Base-by-base conservation (phyloP, 2,797 vertebrate genomes). In the Cynodonichthys magdalenae region DNA sequence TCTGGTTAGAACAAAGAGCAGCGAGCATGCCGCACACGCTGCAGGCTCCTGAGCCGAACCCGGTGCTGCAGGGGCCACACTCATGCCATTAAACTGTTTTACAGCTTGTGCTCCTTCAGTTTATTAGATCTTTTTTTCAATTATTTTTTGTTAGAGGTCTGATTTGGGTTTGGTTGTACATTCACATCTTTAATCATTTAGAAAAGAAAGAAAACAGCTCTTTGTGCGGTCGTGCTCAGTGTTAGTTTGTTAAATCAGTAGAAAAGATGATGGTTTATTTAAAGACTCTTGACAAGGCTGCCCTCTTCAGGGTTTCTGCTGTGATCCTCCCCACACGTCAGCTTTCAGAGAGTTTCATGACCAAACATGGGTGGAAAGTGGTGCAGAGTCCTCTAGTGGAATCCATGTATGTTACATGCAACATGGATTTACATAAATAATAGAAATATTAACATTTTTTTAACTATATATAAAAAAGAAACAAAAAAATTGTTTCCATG, bases 1-100 rank as follows among this genome's bases (percentile, higher is more conserved):
- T 88, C 86, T 83, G 83, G 77, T 89, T 84, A 83, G 85, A 89
- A 87, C 83, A 92, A 91, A 92, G 84, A 90, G 71, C 73, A 80
- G 75, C 31, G 53, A 88, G 60, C 72, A 64, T 69, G 67, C 63
- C 79, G 63, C 78, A 79, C 64, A 19, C 63, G 59, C 72, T 70
- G 28, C 58, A 46, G 69, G 67, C 15, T 80, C 53, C 65, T 64
- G 66, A 72, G 66, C 73, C 9, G 5, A 77, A 64, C 41, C 6
- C 77, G 17, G 59, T 6, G 39, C 80, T 64, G 73, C 78, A 57
- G 63, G 72, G 71, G 59, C 80, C 70, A 74, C 53, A 81, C 19
- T 63, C 64, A 51, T n/a, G 51, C 71, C 66, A 63, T 69, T 76
- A 75, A 80, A 77, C 74, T 15, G 17, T 62, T 88, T 79, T 62